phyloP scores from a whole-genome alignment of 1,140 invertebrate genomes.

The Zaprionus camerounensis region DNA sequence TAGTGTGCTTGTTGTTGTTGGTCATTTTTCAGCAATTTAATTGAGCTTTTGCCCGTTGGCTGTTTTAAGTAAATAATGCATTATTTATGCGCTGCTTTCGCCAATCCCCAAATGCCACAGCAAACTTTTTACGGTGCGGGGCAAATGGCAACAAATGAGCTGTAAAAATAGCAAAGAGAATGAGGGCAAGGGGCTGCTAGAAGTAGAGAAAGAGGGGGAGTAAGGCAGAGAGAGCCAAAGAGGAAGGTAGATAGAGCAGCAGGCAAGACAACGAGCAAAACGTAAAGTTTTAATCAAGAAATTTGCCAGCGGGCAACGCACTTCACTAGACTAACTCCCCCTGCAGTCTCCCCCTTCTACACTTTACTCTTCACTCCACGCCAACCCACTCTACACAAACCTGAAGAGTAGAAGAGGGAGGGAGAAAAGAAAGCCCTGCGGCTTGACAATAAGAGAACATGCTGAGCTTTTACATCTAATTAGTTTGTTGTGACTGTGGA shows the following conservation, averaged over 20 bases:
- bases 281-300: slow-evolving; percentile 74
- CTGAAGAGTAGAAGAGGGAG: background rate
- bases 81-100: slow-evolving; percentile 66
- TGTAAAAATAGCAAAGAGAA: slow-evolving; percentile 53
- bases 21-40: slow-evolving; percentile 76
- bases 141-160: slow-evolving; percentile 68
- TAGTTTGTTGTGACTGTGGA: slow-evolving; percentile 56
- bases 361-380: background rate
- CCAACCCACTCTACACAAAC: background rate
- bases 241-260: background rate
- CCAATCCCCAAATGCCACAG: slow-evolving; percentile 15
- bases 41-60: slow-evolving; percentile 68
- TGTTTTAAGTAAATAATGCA: slow-evolving; percentile 78
- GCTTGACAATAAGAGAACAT: slow-evolving; percentile 25
- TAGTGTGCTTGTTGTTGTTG: slow-evolving; percentile 29
- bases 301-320: slow-evolving; percentile 44
- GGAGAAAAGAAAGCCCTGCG: background rate
- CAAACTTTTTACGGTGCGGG: slow-evolving; percentile 17
- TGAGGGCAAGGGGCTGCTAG: background rate
- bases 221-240: background rate
- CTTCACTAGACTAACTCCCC: slow-evolving; percentile 1
- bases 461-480: slow-evolving; percentile 67
- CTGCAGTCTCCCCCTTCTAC: background rate
- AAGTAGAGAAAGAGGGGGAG: background rate
- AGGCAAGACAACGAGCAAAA: slow-evolving; percentile 41